Base-by-base conservation (phyloP, 2,888 invertebrate genomes). In the Meta bourneti region DNA sequence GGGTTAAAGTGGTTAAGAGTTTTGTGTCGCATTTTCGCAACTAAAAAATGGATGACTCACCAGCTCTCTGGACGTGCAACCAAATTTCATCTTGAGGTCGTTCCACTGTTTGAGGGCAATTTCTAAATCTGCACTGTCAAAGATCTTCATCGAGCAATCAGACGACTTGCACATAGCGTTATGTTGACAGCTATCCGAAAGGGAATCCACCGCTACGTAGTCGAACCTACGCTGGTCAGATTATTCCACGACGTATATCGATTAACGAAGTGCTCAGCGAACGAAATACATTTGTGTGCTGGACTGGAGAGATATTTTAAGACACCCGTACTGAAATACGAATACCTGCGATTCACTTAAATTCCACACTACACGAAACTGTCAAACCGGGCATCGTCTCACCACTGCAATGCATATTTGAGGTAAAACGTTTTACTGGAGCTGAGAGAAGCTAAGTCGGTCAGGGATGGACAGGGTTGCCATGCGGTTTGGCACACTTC, bases 41-140 rank as follows among this genome's bases (percentile, higher is more conserved):
- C 48, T n/a, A 74, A 84, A 74, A 69, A 82, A 81, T 6, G 13
- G 5, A 16, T 7, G 19, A 89, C 92, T 92, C 71, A 92, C 92
- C 82, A 92, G 54, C 75, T 92, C 92, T 48, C 89, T 80, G 7
- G 92, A 89, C 7, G 85, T 87, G 71, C 92, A 92, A 20, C 92
- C 75, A 54, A 92, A 89, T 81, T 92, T 92, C 92, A 92, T 92
- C 71, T 92, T 92, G 51, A 92, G 74, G 78, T 92, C 89, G 81
- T 87, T 87, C 92, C 84, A 92, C 89, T 92, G 92, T 83, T 92
- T 92, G 51, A 92, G 81, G 51, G 92, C 92, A 54, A 92, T 92
- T 89, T 89, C 92, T 74, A 92, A 85, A 92, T 92, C 92, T 48
- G 81, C 77, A 85, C 92, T 89, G 83, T 92, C 92, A 74, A 92